A percentile compares a stretch with the other conserved stretches of the same genome.
Conservation (phyloP, 2,888 invertebrate species). For the Melolontha melolontha region DNA sequence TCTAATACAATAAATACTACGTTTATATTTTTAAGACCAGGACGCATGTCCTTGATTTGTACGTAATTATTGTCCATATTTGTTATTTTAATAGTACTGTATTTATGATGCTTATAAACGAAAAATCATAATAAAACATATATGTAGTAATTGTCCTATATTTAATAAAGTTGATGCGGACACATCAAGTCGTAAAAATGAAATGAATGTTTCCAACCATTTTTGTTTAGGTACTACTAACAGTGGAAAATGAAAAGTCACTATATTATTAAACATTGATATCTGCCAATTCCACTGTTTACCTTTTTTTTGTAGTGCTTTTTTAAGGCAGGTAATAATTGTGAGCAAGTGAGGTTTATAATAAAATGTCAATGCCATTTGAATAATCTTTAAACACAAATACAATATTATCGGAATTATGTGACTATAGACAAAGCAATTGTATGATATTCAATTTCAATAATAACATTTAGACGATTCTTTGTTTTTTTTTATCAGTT, state of each 20-base stretch:
- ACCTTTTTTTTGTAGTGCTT: no score
- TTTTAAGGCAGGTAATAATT: no score
- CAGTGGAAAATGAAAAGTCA: conserved; percentile 41
- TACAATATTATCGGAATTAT: no score
- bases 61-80: conserved; percentile 69
- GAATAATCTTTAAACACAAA: no score
- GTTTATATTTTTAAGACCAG: conserved; percentile 92
- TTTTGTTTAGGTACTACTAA: conserved; percentile 45
- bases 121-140: conserved; percentile 24
- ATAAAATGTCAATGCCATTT: no score
- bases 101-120: conserved; percentile 24
- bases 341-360: no score
- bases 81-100: background rate
- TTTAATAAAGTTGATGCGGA: conserved; percentile 34
- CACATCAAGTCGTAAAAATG: conserved; percentile 43
- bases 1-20: conserved; percentile 94
- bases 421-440: no score
- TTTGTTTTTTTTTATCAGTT: no score
- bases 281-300: no score
- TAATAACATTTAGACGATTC: no score
- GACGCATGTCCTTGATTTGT: conserved; percentile 88
- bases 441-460: no score
- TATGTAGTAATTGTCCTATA: conserved; percentile 34
- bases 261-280: conserved; percentile 13
- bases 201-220: conserved; percentile 46